phyloP scores from a whole-genome alignment of 2,797 vertebrate genomes.

The Acrossocheilus wenchowensis region DNA sequence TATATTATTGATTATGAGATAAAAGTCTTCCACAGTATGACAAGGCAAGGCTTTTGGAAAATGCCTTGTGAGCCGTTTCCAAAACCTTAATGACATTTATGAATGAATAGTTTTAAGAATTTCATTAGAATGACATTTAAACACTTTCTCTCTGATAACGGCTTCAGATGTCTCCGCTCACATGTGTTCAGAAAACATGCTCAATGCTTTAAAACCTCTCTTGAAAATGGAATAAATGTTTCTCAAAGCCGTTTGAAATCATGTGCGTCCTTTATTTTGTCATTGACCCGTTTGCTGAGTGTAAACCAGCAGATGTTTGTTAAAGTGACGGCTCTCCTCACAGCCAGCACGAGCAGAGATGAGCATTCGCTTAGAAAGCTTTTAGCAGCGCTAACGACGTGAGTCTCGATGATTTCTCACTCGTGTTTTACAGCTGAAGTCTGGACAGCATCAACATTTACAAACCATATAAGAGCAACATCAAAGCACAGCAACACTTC shows the following conservation, averaged over 20 bases:
- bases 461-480: conserved; percentile 77
- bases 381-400: conserved; percentile 14
- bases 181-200: no score
- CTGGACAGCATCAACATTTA: conserved; percentile 70
- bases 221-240: not conserved
- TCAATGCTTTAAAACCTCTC: no score
- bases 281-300: not conserved
- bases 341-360: not conserved
- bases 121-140: not conserved
- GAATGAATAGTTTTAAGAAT: not conserved
- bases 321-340: not conserved
- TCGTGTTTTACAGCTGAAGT: conserved; percentile 12
- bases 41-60: not conserved
- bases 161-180: not conserved
- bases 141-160: not conserved
- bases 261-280: not conserved
- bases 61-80: not conserved
- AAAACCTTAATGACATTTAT: not conserved
- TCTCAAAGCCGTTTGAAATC: not conserved
- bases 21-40: not conserved
- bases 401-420: conserved; percentile 6
- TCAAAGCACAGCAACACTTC: conserved; percentile 72
- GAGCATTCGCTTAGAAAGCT: not conserved
- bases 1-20: no score
- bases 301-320: not conserved